Evolutionary conservation across 2,888 invertebrate species (phyloP).

Genomic region (Siphonodentalium dalli): DNA sequence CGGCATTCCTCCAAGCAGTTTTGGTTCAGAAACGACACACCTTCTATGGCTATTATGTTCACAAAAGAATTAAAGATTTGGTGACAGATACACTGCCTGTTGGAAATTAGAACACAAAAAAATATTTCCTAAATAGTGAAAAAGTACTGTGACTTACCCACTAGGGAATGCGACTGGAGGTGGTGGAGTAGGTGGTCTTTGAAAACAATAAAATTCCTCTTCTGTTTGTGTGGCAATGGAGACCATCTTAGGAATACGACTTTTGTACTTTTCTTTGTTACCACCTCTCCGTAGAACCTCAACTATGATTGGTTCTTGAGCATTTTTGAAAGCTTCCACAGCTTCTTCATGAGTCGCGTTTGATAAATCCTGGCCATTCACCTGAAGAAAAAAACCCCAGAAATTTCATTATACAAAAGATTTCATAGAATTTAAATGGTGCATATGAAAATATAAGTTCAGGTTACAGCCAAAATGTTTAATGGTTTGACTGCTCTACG

Average conservation of each 20-base stretch:
- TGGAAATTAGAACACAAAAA: too few species aligned
- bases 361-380: constrained; percentile 64
- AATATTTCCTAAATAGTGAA: too few species aligned
- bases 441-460: too few species aligned
- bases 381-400: constrained; percentile 44
- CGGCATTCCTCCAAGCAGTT: too few species aligned
- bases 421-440: not conserved
- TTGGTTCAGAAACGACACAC: too few species aligned
- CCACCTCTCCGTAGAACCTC: constrained; percentile 61
- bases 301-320: constrained; percentile 64
- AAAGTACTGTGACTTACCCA: constrained; percentile 52
- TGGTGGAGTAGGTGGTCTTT: constrained; percentile 53
- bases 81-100: too few species aligned
- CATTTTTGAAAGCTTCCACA: constrained; percentile 63
- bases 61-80: too few species aligned
- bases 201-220: constrained; percentile 56
- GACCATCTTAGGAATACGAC: constrained; percentile 53
- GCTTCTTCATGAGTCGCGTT: constrained; percentile 64
- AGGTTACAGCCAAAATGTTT: too few species aligned
- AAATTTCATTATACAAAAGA: not conserved
- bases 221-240: constrained; percentile 63
- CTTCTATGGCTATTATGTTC: too few species aligned
- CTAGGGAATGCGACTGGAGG: constrained; percentile 46
- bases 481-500: too few species aligned
- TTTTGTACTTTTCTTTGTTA: constrained; percentile 48